A percentile compares a stretch with the other conserved stretches of the same genome.
Evolutionary conservation across 2,113 vertebrate genomes (phyloP).

Genomic region (Axis porcinus): DNA sequence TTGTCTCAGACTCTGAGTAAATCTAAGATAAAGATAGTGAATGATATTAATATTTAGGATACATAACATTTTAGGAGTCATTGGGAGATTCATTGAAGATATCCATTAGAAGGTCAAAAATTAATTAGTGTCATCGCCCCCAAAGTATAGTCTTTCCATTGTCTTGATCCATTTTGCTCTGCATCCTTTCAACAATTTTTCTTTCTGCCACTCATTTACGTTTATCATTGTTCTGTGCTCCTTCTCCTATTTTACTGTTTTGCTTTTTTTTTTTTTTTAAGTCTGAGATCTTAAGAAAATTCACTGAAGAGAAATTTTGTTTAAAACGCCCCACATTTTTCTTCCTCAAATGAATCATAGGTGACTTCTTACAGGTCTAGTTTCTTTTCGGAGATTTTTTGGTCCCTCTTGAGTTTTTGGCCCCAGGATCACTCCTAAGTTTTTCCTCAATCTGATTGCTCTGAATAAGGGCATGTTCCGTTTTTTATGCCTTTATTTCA

Average conservation of each 20-base stretch:
- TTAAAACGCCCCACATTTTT: neutral
- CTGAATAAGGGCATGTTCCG: neutral
- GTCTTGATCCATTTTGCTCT: neutral
- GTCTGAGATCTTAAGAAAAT: neutral
- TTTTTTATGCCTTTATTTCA: neutral
- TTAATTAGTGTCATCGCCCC: neutral
- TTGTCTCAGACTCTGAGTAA: neutral
- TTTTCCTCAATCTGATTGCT: neutral
- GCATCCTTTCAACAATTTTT: neutral
- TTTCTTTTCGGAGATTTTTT: neutral
- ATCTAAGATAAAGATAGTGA: neutral
- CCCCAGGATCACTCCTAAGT: neutral
- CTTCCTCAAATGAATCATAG: neutral
- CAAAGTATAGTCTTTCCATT: neutral
- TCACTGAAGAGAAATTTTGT: neutral
- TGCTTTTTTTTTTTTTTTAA: neutral
- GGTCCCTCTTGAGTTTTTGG: neutral
- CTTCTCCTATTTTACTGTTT: neutral
- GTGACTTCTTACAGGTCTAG: neutral
- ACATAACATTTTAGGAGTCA: neutral
- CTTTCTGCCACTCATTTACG: neutral
- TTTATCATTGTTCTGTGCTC: neutral
- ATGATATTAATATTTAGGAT: neutral
- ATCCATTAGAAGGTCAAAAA: neutral
- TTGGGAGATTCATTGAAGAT: neutral